Evolutionary conservation across 1,140 invertebrate genomes (phyloP), one percentile per base, ranked within the genome.

Genomic region (Batillaria attramentaria): DNA sequence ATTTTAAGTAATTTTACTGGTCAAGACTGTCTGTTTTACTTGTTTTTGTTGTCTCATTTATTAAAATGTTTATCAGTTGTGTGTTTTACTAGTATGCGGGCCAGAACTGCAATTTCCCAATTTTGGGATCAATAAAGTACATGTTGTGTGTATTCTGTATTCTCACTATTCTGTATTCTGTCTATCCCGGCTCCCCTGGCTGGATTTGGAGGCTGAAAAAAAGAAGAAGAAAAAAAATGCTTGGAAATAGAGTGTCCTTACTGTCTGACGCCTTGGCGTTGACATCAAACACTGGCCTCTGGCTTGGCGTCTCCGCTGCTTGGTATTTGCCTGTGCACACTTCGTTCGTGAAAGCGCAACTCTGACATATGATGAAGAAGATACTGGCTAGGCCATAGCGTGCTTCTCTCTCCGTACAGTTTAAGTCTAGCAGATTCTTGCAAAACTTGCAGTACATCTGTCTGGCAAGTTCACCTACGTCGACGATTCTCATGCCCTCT

Each of bases 361-460:
- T n/a, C n/a, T n/a, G 33, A n/a, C 57, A 62, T 28, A 62, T 31
- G 57, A 62, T 62, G 57, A 28, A 62, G 3, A 62, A 24, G 6
- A 62, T 31, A 62, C 57, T 62, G 57, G 57, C 57, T 16, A 62
- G 57, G 8, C 57, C 57, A 16, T 62, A 24, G n/a, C 57, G 57
- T 24, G 57, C 33, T 31, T 62, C 57, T 5, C 24, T 62, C 6
- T 16, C 57, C 10, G 57, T 62, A 24, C 33, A 28, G 33, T 31
- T 62, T 62, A 62, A 62, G 33, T 62, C 57, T 28, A 62, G 57
- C 10, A 62, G 8, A 13, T 24, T 28, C 10, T 31, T 62, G 57
- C 57, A 62, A 24, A 28, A 31, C 8, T 62, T 62, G 57, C 57
- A 62, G 24, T 62, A 31, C 57, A 62, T 28, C n/a, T 62, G n/a